These are phyloP conservation scores for Drosophila greeni DNA, from an alignment of 2,888 invertebrate species.

Conservation along the genomic window DNA sequence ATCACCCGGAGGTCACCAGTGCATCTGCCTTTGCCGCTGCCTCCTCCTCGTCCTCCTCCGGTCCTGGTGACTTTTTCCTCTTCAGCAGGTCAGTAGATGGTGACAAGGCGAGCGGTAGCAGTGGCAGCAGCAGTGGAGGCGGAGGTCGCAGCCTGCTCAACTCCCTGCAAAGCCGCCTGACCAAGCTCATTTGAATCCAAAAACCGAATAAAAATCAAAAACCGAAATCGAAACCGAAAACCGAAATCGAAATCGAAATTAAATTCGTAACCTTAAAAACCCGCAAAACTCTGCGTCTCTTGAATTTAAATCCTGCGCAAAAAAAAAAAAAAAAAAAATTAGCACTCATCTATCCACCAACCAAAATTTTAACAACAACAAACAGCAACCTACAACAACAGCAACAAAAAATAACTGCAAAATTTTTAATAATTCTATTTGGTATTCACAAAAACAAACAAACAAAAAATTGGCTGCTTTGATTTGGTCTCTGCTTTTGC, in stretches of 20 bases:
- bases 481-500: conserved; percentile 61
- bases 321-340: background rate
- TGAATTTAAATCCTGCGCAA: conserved; percentile 20
- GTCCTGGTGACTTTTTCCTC: conserved; percentile 76
- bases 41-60: conserved; percentile 3
- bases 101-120: conserved; percentile 26
- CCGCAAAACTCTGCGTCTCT: conserved; percentile 2
- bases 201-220: background rate
- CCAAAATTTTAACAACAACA: conserved; percentile 15
- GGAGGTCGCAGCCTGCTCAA: conserved; percentile 53
- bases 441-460: conserved; percentile 12
- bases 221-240: background rate
- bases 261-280: background rate
- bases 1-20: conserved; percentile 6
- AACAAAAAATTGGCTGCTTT: conserved; percentile 63
- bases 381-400: conserved; percentile 16
- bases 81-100: conserved; percentile 78
- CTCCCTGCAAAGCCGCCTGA: conserved; percentile 76
- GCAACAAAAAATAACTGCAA: conserved; percentile 28
- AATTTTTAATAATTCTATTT: conserved; percentile 15
- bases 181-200: conserved; percentile 68
- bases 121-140: conserved; percentile 18
- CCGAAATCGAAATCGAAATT: background rate
- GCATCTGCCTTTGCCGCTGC: conserved; percentile 11
- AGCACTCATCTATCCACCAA: conserved; percentile 40